Conservation (phyloP, 92 coral and sea anemone species). For the Umimayanthus kanabou region DNA sequence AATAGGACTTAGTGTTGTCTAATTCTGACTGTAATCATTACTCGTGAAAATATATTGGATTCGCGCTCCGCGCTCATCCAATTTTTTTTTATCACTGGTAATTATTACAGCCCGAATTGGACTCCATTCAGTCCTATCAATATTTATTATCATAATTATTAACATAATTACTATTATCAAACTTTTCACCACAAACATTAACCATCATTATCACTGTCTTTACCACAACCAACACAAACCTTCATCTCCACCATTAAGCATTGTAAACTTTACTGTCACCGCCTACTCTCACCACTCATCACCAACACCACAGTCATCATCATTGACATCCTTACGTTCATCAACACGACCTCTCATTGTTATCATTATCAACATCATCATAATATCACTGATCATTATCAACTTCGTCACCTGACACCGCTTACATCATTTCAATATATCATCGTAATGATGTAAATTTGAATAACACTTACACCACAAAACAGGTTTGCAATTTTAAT, state of each 20-base stretch:
- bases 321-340: not conserved
- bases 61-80: no score
- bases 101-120: no score
- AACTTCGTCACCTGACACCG: not conserved
- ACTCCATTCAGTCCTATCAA: not conserved
- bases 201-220: not conserved
- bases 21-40: no score
- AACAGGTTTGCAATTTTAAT: not conserved
- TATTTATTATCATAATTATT: not conserved
- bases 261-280: not conserved
- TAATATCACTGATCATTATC: not conserved
- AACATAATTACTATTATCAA: not conserved
- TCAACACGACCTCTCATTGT: not conserved
- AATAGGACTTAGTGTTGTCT: no score
- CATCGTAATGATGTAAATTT: no score
- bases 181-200: not conserved
- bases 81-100: no score
- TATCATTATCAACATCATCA: not conserved
- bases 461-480: not conserved
- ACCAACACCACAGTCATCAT: not conserved
- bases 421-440: not conserved
- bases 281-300: not conserved
- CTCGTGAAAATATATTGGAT: no score
- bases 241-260: not conserved
- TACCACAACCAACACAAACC: not conserved